phyloP scores from a whole-genome alignment of 2,888 invertebrate species.

The Hirtodrosophila cameraria region DNA sequence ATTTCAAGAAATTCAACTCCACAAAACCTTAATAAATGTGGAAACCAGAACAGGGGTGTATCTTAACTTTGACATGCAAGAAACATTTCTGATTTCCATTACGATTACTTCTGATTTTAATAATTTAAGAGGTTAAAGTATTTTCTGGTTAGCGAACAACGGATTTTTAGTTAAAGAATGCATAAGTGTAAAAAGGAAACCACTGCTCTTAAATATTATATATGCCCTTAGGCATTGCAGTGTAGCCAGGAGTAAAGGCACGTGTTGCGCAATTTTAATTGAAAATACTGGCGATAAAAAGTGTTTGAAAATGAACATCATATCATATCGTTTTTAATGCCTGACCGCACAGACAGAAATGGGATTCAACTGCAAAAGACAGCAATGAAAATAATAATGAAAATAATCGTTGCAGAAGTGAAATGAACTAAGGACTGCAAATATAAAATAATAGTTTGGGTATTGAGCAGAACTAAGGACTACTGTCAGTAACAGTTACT shows the following conservation, averaged over 20 bases:
- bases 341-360: constrained; percentile 16
- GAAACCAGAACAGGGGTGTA: too few relatives aligned
- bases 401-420: too few relatives aligned
- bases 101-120: too few relatives aligned
- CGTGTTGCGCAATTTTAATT: constrained; percentile 24
- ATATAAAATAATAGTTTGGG: background rate
- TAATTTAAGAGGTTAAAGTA: too few relatives aligned
- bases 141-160: too few relatives aligned
- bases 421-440: too few relatives aligned
- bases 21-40: too few relatives aligned
- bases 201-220: background rate
- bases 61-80: too few relatives aligned
- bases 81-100: too few relatives aligned
- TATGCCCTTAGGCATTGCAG: background rate
- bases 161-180: too few relatives aligned
- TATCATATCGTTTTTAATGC: constrained; percentile 26
- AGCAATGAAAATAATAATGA: constrained; percentile 4
- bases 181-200: background rate
- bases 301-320: constrained; percentile 6
- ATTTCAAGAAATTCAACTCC: too few relatives aligned
- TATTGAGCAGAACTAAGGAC: background rate
- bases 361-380: constrained; percentile 1
- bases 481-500: constrained; percentile 16
- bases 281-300: constrained; percentile 27
- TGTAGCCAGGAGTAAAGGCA: background rate